These are phyloP conservation scores for Rhineura floridana DNA, from an alignment of 2,113 vertebrate species.

Conservation along the genomic window DNA sequence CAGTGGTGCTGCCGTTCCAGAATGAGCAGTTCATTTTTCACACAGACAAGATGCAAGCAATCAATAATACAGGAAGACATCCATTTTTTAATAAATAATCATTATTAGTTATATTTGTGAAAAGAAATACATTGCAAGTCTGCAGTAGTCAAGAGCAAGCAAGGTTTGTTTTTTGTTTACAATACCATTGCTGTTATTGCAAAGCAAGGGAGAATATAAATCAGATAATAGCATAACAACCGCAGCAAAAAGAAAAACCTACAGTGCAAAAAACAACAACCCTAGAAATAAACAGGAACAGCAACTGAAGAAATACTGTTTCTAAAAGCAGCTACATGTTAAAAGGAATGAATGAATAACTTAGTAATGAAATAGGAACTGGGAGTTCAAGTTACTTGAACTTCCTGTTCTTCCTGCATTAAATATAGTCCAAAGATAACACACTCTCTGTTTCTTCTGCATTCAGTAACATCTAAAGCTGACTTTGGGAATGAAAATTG, in stretches of 20 bases:
- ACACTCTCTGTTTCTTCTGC: background rate
- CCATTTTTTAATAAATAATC: background rate
- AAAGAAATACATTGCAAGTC: background rate
- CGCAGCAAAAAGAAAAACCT: background rate
- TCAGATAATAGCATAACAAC: background rate
- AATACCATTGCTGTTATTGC: too few species aligned
- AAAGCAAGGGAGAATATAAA: background rate
- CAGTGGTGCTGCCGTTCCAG: background rate
- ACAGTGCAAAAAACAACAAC: background rate
- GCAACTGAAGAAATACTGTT: background rate
- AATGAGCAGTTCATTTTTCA: background rate
- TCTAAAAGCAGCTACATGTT: background rate
- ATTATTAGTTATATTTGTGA: background rate
- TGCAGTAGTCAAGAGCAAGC: background rate
- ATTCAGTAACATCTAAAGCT: background rate
- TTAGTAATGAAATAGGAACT: background rate
- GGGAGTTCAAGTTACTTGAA: background rate
- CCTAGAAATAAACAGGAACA: background rate
- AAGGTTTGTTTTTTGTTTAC: background rate
- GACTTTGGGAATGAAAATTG: background rate
- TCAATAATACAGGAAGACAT: background rate
- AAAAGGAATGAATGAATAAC: background rate
- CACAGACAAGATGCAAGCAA: background rate
- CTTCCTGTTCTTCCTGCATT: background rate
- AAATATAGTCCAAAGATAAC: background rate